Conservation (phyloP, 2,113 vertebrate genomes). For the Chionis minor region DNA sequence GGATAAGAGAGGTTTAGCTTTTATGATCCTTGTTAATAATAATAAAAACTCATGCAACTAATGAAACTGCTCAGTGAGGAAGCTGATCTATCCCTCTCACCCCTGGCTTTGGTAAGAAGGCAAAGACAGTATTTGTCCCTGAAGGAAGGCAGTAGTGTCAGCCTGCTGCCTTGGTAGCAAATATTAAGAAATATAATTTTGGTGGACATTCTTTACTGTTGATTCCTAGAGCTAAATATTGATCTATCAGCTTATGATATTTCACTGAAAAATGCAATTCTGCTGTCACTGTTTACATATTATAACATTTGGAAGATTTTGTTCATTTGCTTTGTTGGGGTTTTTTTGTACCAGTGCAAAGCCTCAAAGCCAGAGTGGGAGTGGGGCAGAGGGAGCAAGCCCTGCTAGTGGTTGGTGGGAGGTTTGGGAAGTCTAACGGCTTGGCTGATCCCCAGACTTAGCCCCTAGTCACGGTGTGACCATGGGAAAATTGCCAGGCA, state of each 20-base stretch:
- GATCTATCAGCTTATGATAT: not conserved
- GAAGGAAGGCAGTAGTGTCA: not conserved
- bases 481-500: not conserved
- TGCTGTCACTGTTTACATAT: not conserved
- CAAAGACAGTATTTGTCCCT: not conserved
- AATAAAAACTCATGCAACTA: not conserved
- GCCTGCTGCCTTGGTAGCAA: not conserved
- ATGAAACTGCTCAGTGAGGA: not conserved
- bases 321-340: too few species aligned
- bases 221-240: not conserved
- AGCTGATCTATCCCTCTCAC: not conserved
- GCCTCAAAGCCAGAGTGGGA: not conserved
- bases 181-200: not conserved
- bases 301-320: not conserved
- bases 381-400: not conserved
- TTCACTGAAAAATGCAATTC: not conserved
- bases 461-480: not conserved
- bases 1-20: not conserved
- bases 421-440: not conserved
- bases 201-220: not conserved
- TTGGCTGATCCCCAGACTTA: not conserved
- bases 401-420: not conserved
- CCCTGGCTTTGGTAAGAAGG: not conserved
- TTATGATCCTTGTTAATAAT: not conserved
- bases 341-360: not conserved